A percentile compares a stretch with the other conserved stretches of the same genome.
phyloP scores from a whole-genome alignment of 2,888 invertebrate genomes.

The Bombylius discolor region DNA sequence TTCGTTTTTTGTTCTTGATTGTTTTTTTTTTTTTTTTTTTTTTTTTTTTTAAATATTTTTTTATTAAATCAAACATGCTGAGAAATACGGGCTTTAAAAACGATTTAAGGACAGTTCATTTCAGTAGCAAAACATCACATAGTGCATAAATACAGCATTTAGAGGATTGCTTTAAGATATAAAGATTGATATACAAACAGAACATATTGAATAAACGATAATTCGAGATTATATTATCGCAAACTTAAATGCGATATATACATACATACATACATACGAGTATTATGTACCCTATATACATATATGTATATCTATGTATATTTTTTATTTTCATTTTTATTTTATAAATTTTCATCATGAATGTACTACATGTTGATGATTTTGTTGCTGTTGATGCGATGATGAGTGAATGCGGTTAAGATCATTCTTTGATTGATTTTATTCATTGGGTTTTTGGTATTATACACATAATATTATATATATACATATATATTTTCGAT shows the following conservation, averaged over 20 bases:
- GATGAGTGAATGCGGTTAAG: background rate
- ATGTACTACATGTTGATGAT: background rate
- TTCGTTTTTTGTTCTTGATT: too few species aligned
- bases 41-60: conserved; percentile 7
- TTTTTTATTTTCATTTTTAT: too few species aligned
- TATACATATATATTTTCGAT: background rate
- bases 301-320: too few species aligned
- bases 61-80: conserved; percentile 17
- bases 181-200: background rate
- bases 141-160: background rate
- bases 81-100: conserved; percentile 6
- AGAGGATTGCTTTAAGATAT: too few species aligned
- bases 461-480: background rate
- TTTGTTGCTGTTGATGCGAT: background rate
- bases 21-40: too few species aligned
- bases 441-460: background rate
- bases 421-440: background rate
- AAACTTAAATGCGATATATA: background rate
- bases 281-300: too few species aligned
- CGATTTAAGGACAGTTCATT: background rate
- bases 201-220: conserved; percentile 2
- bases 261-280: background rate
- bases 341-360: too few species aligned
- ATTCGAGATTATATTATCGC: conserved; percentile 9
- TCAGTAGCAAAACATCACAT: background rate